These are phyloP conservation scores for Heliconius sara DNA, from an alignment of 2,888 invertebrate genomes.

Conservation along the genomic window DNA sequence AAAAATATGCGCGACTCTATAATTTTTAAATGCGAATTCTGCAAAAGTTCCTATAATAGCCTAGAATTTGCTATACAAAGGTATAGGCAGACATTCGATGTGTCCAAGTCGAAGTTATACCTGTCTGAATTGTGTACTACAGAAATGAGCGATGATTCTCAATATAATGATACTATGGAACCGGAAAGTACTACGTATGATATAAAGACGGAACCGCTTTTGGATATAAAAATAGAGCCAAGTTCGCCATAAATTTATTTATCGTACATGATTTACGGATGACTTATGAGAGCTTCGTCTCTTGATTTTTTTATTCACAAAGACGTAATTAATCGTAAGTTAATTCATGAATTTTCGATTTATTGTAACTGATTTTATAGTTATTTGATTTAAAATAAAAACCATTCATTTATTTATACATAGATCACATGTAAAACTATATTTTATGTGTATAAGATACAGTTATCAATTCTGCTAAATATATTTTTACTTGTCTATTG, in stretches of 20 bases:
- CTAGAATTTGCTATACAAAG: slow-evolving; percentile 66
- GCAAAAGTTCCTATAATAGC: slow-evolving; percentile 57
- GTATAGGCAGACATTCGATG: slow-evolving; percentile 56
- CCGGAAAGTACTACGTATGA: slow-evolving; percentile 63
- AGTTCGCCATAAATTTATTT: slow-evolving; percentile 17
- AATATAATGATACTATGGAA: slow-evolving; percentile 57
- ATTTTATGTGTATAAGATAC: background rate
- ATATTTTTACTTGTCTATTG: no score
- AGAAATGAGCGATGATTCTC: slow-evolving; percentile 68
- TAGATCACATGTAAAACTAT: background rate
- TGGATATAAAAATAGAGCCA: slow-evolving; percentile 58
- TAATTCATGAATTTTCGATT: background rate
- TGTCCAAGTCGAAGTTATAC: slow-evolving; percentile 61
- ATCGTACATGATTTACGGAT: background rate
- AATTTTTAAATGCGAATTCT: slow-evolving; percentile 65
- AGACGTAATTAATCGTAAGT: background rate
- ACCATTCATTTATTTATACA: background rate
- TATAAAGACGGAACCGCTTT: slow-evolving; percentile 56
- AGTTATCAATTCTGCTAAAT: no score
- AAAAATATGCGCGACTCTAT: slow-evolving; percentile 60
- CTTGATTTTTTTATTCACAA: background rate
- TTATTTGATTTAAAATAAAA: background rate
- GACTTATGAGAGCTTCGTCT: background rate
- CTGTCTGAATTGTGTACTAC: slow-evolving; percentile 72
- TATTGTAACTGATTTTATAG: background rate